Conservation (phyloP, 2,113 vertebrate species). For the Bothrops jararaca region DNA sequence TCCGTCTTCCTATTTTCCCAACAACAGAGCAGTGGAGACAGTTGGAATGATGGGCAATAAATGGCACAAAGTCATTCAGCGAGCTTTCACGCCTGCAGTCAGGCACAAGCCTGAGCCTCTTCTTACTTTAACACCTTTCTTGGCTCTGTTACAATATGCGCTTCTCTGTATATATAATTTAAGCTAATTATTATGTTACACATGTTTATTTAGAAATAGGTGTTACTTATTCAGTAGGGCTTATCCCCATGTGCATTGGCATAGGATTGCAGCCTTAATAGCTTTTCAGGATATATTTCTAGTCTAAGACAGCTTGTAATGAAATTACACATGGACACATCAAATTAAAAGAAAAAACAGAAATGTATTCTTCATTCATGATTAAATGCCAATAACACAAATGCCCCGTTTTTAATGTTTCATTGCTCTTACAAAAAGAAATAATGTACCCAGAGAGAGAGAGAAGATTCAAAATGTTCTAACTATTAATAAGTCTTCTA, state of each 20-base stretch:
- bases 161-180: background rate
- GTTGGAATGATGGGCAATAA: background rate
- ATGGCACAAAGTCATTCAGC: background rate
- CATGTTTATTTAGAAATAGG: background rate
- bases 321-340: background rate
- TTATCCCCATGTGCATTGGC: background rate
- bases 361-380: background rate
- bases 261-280: background rate
- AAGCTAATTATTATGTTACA: background rate
- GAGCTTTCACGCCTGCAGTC: background rate
- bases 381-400: background rate
- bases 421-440: background rate
- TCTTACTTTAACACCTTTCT: background rate
- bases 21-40: background rate
- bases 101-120: background rate
- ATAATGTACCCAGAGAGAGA: background rate
- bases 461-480: background rate
- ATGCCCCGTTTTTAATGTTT: background rate
- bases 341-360: background rate
- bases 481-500: background rate
- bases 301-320: background rate
- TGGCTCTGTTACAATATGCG: background rate
- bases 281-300: background rate
- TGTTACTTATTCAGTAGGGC: background rate
- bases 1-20: background rate